Conservation (phyloP, 2,797 vertebrate species). For the Mormyrus proboscirostris region DNA sequence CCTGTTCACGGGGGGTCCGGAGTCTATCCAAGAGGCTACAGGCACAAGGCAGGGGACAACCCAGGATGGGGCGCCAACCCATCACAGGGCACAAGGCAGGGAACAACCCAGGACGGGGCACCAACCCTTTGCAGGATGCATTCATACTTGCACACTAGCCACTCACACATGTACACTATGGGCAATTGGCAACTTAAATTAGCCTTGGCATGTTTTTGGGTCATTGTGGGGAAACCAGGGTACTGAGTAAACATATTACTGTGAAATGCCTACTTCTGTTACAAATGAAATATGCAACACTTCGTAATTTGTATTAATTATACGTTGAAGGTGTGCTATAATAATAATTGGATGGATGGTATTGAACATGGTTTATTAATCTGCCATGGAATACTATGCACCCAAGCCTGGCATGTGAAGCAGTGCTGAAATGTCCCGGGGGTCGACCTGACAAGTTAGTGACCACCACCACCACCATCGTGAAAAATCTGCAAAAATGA, state of each 20-base stretch:
- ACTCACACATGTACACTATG: too few relatives aligned
- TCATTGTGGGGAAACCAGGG: neutral
- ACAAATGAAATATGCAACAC: neutral
- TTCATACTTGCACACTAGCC: neutral
- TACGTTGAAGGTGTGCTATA: neutral
- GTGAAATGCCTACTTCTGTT: neutral
- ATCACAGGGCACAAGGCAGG: neutral
- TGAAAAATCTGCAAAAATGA: neutral
- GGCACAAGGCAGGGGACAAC: neutral
- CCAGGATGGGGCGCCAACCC: neutral
- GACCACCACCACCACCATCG: neutral
- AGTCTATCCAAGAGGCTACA: neutral
- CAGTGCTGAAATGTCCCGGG: neutral
- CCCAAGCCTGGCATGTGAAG: neutral
- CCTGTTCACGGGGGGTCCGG: neutral
- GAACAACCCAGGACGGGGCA: neutral
- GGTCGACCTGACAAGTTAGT: neutral
- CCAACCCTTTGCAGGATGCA: neutral
- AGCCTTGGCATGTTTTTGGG: neutral
- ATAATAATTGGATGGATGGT: neutral
- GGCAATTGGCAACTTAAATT: neutral
- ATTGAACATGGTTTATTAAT: neutral
- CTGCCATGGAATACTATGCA: neutral
- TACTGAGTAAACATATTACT: neutral
- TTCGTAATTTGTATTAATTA: neutral